phyloP scores from a whole-genome alignment of 2,888 invertebrate genomes.

The Archips xylosteana region DNA sequence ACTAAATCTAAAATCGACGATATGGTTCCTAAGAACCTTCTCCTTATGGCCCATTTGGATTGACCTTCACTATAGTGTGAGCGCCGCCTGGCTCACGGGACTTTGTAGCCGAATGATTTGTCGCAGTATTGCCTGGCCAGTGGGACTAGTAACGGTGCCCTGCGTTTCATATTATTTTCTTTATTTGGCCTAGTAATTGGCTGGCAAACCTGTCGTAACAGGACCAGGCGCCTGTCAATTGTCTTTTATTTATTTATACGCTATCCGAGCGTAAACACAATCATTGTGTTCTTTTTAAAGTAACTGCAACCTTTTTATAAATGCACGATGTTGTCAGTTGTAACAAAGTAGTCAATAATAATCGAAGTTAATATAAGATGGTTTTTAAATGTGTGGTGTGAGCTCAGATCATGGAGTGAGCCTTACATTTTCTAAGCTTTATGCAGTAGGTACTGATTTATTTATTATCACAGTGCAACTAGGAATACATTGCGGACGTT shows the following conservation, averaged over 20 bases:
- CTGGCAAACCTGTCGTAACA: conserved; percentile 35
- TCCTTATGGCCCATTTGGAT: too few relatives aligned
- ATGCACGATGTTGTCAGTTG: conserved; percentile 36
- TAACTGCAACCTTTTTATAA: conserved; percentile 42
- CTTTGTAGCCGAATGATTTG: conserved; percentile 57
- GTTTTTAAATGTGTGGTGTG: not conserved
- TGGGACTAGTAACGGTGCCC: conserved; percentile 68
- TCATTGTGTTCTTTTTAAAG: conserved; percentile 33
- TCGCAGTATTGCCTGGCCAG: conserved; percentile 55
- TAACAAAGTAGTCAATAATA: conserved; percentile 27
- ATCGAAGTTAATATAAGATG: not conserved
- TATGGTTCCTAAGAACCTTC: too few relatives aligned
- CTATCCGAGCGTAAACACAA: conserved; percentile 36
- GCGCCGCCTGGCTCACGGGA: conserved; percentile 39
- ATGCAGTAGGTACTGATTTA: not conserved
- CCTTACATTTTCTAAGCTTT: conserved; percentile 1
- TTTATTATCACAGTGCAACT: not conserved
- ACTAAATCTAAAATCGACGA: too few relatives aligned
- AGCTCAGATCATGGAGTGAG: not conserved
- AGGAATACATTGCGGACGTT: not conserved
- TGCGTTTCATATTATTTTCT: conserved; percentile 52
- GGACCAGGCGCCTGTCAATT: conserved; percentile 33
- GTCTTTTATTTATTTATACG: conserved; percentile 49
- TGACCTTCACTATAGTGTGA: conserved; percentile 18
- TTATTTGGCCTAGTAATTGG: conserved; percentile 64